Evolutionary conservation across 2,797 vertebrate species (phyloP).

Genomic region (Enteromius mattozi): DNA sequence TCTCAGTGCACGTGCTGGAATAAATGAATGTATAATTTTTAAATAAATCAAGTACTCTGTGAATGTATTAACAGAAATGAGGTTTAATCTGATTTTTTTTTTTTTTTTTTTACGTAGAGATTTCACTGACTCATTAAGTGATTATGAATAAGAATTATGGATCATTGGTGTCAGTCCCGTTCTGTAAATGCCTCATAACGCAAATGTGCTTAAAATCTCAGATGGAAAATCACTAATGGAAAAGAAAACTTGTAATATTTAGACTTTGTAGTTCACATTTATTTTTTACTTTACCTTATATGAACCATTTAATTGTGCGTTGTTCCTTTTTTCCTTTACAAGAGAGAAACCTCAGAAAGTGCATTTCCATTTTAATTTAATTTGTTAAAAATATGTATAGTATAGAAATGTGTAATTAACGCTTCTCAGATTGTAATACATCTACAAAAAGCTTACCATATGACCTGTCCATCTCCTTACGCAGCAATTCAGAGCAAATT

Average conservation of each 20-base stretch:
- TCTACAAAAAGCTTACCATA: neutral
- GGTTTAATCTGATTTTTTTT: neutral
- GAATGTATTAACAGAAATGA: neutral
- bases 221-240: neutral
- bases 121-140: neutral
- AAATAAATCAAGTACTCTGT: neutral
- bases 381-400: neutral
- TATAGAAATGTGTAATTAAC: neutral
- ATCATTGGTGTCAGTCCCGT: neutral
- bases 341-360: neutral
- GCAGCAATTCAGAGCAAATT: neutral
- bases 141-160: neutral
- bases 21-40: neutral
- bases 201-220: neutral
- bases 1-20: neutral
- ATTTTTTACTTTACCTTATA: neutral
- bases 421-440: neutral
- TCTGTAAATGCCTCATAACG: neutral
- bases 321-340: neutral
- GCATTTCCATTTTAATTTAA: neutral
- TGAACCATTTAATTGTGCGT: neutral
- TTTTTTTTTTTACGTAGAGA: neutral
- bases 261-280: neutral
- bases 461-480: neutral
- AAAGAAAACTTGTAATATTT: conserved; percentile 1